A percentile compares a stretch with the other conserved stretches of the same genome.
phyloP scores from a whole-genome alignment of 2,113 vertebrate genomes.

The Apodemus sylvaticus region DNA sequence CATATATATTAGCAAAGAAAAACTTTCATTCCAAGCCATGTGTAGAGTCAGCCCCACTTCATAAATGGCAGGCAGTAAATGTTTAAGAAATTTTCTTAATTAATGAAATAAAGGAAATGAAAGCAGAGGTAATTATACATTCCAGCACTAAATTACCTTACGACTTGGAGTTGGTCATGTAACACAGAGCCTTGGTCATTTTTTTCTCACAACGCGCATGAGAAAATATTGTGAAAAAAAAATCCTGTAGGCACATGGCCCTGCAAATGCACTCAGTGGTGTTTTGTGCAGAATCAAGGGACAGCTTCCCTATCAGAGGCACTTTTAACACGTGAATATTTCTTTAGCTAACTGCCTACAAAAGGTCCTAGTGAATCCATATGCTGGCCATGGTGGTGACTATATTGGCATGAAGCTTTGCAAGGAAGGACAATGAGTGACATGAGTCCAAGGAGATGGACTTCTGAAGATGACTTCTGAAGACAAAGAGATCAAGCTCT shows the following conservation, averaged over 20 bases:
- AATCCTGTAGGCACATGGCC: background rate
- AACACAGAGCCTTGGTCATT: background rate
- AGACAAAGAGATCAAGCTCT: background rate
- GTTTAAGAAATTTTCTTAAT: slow-evolving; percentile 19
- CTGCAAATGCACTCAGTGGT: background rate
- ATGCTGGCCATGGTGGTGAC: no score
- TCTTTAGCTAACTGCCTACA: background rate
- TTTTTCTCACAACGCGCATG: background rate
- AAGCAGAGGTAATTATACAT: background rate
- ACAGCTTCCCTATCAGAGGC: background rate
- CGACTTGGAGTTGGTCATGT: background rate
- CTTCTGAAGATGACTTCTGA: background rate
- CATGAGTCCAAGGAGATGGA: no score
- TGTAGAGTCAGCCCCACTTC: background rate
- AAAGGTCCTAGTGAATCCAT: background rate
- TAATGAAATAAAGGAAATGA: slow-evolving; percentile 51
- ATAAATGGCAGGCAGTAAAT: background rate
- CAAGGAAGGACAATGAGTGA: background rate
- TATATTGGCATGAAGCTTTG: background rate
- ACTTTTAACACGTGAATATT: background rate
- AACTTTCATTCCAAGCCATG: background rate
- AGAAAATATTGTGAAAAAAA: background rate
- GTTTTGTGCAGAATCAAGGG: background rate
- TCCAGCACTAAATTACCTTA: background rate
- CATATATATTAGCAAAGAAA: background rate